A percentile compares a stretch with the other conserved stretches of the same genome.
These are phyloP conservation scores for Sorex fumeus DNA, from an alignment of 2,113 vertebrate species.

Conservation along the genomic window DNA sequence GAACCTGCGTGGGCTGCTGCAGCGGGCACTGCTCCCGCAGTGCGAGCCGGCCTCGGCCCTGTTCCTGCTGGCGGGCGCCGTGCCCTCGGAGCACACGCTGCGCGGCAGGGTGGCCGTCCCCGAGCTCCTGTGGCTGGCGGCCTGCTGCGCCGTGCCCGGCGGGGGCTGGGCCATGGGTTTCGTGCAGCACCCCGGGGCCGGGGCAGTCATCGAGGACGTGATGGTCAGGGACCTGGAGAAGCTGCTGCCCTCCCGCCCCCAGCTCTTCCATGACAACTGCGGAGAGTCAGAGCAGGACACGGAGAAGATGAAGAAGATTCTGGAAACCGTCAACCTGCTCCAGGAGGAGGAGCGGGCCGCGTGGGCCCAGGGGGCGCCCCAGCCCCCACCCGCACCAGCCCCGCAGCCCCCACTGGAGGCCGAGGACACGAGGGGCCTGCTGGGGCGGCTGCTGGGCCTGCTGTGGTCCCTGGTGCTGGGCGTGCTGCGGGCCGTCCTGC, in stretches of 20 bases:
- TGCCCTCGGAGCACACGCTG: conserved; percentile 84
- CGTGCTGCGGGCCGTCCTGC: not conserved
- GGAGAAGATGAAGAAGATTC: conserved; percentile 83
- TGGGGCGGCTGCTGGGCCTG: not conserved
- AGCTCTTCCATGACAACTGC: conserved; percentile 87
- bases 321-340: conserved; percentile 84
- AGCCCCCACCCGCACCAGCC: not conserved
- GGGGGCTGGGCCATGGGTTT: conserved; percentile 89
- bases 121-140: conserved; percentile 89
- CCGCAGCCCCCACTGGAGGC: not conserved
- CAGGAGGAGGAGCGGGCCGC: conserved; percentile 78
- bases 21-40: conserved; percentile 85
- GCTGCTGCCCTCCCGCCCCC: conserved; percentile 80
- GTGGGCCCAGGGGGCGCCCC: not conserved
- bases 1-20: conserved; percentile 84
- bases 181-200: conserved; percentile 75
- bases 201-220: conserved; percentile 84
- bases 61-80: conserved; percentile 86
- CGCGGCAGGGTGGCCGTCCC: conserved; percentile 87
- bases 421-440: not conserved
- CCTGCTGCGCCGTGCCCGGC: conserved; percentile 85
- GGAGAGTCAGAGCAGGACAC: conserved; percentile 80
- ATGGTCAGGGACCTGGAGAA: conserved; percentile 86
- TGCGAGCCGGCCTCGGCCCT: conserved; percentile 85
- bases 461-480: not conserved